Base-by-base conservation (phyloP, 35 echinoderm and acorn worm genomes). In the Holothuria glaberrima region DNA sequence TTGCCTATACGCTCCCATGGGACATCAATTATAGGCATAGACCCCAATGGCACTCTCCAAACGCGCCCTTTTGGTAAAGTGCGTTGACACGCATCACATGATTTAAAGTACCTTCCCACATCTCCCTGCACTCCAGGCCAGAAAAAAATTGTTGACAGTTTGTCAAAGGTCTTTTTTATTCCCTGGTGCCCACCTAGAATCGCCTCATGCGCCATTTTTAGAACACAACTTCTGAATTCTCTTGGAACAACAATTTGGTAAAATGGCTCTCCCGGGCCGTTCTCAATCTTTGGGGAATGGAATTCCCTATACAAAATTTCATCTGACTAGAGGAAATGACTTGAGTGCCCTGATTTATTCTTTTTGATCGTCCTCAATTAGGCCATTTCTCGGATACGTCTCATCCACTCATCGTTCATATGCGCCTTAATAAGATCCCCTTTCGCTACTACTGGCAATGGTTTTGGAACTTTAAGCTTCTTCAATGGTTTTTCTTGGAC, bases 51-150 rank as follows among this genome's bases (percentile, higher is more conserved):
- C 6, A 90, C 72, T 41, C 18, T 90, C 0, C 75, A 70, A 21
- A 94, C 92, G 36, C 65, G 70, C 16, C 86, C 90, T 89, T 92
- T 95, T 32, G 89, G 82, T 22, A 88, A 29, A 9, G 85, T 72
- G n/a, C 90, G 50, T 80, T 94, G 93, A 66, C 93, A 94, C 25
- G 76, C 73, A 71, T 94, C 92, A 71, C 92, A 90, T 71, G 80
- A 90, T 58, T 48, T 44, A 30, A 25, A 76, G 45, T 57, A 94
- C 50, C 92, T 27, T 6, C 45, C 21, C 34, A 90, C 75, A 68
- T 93, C 92, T 33, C 87, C 86, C 33, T 80, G 62, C 57, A 94
- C 6, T 50, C 66, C 92, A 10, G 88, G 19, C 76, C 76, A 22
- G 30, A 38, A 14, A 45, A n/a, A n/a, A n/a, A n/a, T n/a, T n/a